A percentile compares a stretch with the other conserved stretches of the same genome.
Conservation (phyloP, 2,797 vertebrate species). For the Netta rufina region DNA sequence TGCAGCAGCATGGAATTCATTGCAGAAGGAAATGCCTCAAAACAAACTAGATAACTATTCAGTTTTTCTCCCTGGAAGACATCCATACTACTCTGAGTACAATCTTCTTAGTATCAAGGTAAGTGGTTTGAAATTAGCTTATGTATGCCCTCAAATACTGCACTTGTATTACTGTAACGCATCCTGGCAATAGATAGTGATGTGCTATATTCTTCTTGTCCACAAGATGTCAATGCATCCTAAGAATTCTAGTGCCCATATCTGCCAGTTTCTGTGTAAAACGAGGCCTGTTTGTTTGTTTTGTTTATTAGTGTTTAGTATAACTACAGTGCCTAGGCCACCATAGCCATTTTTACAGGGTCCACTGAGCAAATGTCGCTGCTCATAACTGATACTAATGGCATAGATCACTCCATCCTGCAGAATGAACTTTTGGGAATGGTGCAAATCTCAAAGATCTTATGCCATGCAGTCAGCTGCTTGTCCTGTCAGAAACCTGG, state of each 20-base stretch:
- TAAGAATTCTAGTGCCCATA: not conserved
- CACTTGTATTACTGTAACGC: accelerated
- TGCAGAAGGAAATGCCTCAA: not conserved
- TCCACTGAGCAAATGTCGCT: not conserved
- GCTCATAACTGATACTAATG: not conserved
- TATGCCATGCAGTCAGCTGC: accelerated
- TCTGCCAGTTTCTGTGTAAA: accelerated
- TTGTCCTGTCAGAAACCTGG: not conserved
- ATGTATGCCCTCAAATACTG: not conserved
- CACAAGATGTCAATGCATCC: slow-evolving; percentile 73
- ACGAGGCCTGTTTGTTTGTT: not conserved
- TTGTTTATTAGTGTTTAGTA: not conserved
- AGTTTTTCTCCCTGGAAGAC: not conserved
- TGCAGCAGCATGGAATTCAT: not conserved
- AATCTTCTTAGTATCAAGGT: not conserved
- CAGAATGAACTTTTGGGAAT: not conserved
- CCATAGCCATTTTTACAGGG: not conserved
- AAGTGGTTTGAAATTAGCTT: not conserved
- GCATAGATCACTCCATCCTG: not conserved
- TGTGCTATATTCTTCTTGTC: slow-evolving; percentile 6
- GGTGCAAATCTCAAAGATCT: not conserved
- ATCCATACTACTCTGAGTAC: not conserved
- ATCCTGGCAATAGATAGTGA: not conserved
- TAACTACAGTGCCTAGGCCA: not conserved
- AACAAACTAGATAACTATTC: not conserved